A percentile compares a stretch with the other conserved stretches of the same genome.
Evolutionary conservation across 1,140 invertebrate species (phyloP).

Genomic region (Arctopsyche grandis): DNA sequence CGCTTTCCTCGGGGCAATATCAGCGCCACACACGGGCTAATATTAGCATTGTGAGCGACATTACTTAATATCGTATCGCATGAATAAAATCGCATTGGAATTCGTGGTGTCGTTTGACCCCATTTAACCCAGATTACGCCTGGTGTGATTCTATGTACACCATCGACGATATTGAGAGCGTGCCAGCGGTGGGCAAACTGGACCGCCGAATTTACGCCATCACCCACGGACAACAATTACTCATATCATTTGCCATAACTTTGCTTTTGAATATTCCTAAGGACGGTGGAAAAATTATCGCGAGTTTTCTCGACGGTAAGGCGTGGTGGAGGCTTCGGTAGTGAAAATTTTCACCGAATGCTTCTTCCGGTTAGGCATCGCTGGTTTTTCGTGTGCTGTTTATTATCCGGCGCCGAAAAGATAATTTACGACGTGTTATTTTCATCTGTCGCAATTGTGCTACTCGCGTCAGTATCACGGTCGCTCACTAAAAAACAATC

Average conservation of each 20-base stretch:
- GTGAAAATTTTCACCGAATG: neutral
- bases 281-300: neutral
- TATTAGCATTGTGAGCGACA: conserved; percentile 53
- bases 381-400: conserved; percentile 26
- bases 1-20: conserved; percentile 14
- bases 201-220: neutral
- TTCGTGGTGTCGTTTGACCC: conserved; percentile 69
- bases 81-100: conserved; percentile 67
- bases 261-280: neutral
- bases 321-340: neutral
- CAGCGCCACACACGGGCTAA: conserved; percentile 38
- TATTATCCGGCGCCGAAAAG: conserved; percentile 46
- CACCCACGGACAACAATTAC: neutral
- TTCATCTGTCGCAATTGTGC: conserved; percentile 47
- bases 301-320: neutral
- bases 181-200: conserved; percentile 16
- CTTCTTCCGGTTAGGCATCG: neutral
- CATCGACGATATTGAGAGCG: conserved; percentile 26
- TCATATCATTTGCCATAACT: neutral
- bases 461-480: conserved; percentile 33
- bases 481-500: conserved; percentile 43
- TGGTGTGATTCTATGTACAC: conserved; percentile 61
- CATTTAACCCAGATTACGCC: conserved; percentile 69
- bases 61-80: conserved; percentile 53
- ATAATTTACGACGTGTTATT: conserved; percentile 46